A percentile compares a stretch with the other conserved stretches of the same genome.
Evolutionary conservation across 2,888 invertebrate genomes (phyloP).

Genomic region (Oxycera nigricornis): DNA sequence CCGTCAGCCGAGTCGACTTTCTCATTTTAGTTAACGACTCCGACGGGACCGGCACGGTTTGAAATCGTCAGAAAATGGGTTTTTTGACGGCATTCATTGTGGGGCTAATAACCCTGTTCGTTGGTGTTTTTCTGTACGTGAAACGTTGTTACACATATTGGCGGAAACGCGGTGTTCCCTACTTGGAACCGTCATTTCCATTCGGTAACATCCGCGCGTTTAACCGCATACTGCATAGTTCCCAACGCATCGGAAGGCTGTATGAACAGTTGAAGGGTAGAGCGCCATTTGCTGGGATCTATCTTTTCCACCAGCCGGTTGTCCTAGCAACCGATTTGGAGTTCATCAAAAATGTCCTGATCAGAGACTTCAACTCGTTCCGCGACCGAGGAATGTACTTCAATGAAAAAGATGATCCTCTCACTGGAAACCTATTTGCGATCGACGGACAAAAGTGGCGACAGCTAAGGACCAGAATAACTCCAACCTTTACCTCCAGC

Average conservation of each 20-base stretch:
- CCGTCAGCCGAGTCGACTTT: background rate
- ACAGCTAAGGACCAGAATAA: slow-evolving; percentile 60
- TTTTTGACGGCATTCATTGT: background rate
- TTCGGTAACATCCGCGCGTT: slow-evolving; percentile 44
- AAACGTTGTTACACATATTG: slow-evolving; percentile 44
- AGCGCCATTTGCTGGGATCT: slow-evolving; percentile 44
- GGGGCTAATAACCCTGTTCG: slow-evolving; percentile 1
- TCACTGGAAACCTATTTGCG: slow-evolving; percentile 58
- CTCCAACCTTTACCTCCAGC: slow-evolving; percentile 64
- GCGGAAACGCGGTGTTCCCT: slow-evolving; percentile 42
- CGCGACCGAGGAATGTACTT: slow-evolving; percentile 56
- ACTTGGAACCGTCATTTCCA: slow-evolving; percentile 42
- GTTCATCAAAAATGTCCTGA: slow-evolving; percentile 53
- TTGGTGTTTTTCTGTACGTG: slow-evolving; percentile 14
- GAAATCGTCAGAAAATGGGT: background rate
- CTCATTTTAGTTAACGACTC: background rate
- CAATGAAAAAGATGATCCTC: slow-evolving; percentile 58
- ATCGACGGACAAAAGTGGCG: slow-evolving; percentile 63
- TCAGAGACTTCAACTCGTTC: slow-evolving; percentile 60
- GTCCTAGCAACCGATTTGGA: slow-evolving; percentile 50
- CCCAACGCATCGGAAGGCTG: slow-evolving; percentile 42
- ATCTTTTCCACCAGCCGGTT: slow-evolving; percentile 22
- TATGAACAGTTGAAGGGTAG: slow-evolving; percentile 49
- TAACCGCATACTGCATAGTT: slow-evolving; percentile 10
- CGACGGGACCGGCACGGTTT: background rate